A percentile compares a stretch with the other conserved stretches of the same genome.
Evolutionary conservation across 2,113 vertebrate genomes (phyloP).

Genomic region (Ondatra zibethicus): DNA sequence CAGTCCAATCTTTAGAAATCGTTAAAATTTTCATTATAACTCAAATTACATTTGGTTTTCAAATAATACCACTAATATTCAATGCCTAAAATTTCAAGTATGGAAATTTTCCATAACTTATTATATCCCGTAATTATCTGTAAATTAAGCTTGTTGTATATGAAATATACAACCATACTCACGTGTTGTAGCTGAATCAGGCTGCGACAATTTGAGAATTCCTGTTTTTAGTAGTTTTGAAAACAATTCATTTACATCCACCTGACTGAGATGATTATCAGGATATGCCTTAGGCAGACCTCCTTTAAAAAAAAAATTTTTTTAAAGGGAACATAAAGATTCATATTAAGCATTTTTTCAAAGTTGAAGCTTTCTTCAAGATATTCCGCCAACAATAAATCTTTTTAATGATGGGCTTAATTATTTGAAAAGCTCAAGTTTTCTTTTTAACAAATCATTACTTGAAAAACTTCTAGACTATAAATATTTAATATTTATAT

Average conservation of each 20-base stretch:
- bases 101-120: background rate
- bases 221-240: conserved; percentile 95
- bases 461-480: conserved; percentile 42
- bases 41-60: conserved; percentile 26
- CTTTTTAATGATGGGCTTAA: background rate
- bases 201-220: conserved; percentile 93
- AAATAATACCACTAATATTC: background rate
- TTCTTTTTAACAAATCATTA: conserved; percentile 35
- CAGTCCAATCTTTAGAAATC: conserved; percentile 27
- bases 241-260: conserved; percentile 97
- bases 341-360: conserved; percentile 43
- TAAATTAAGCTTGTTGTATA: conserved; percentile 21
- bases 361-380: conserved; percentile 38
- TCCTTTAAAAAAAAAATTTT: conserved; percentile 75
- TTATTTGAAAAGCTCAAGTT: conserved; percentile 37
- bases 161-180: conserved; percentile 75
- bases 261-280: conserved; percentile 97
- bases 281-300: conserved; percentile 87
- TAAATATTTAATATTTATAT: background rate
- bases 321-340: conserved; percentile 52
- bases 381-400: conserved; percentile 50
- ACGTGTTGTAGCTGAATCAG: conserved; percentile 85
- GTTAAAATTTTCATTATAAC: conserved; percentile 35
- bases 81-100: background rate
- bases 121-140: conserved; percentile 21